Evolutionary conservation across 2,888 invertebrate genomes (phyloP).

Genomic region (Congeria kusceri): DNA sequence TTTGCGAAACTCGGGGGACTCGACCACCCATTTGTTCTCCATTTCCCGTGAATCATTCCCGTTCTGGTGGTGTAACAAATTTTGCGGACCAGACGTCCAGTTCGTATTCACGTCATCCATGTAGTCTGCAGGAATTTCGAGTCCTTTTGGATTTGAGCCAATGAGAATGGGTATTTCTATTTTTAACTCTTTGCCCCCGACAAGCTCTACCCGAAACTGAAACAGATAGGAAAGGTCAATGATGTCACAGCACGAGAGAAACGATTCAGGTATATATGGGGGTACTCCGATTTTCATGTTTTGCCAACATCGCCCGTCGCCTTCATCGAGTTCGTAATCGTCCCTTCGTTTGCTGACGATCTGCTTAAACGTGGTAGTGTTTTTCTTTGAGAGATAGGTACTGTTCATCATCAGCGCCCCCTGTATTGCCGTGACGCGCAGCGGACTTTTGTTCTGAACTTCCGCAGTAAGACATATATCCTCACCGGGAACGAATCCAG

Average conservation of each 20-base stretch:
- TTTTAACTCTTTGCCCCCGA: conserved; percentile 77
- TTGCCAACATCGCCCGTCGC: conserved; percentile 83
- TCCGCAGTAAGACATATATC: conserved; percentile 83
- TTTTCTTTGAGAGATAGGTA: conserved; percentile 80
- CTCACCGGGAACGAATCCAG: conserved; percentile 83
- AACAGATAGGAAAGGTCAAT: conserved; percentile 83
- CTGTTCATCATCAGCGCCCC: conserved; percentile 82
- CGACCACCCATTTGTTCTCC: conserved; percentile 57
- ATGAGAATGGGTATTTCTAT: conserved; percentile 81
- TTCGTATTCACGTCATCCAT: conserved; percentile 61
- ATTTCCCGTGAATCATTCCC: conserved; percentile 3
- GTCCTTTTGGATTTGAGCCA: conserved; percentile 76
- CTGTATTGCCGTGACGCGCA: conserved; percentile 78
- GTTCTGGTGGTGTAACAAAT: conserved; percentile 27
- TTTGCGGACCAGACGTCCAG: conserved; percentile 71
- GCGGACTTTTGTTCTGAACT: conserved; percentile 80
- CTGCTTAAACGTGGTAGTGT: conserved; percentile 73
- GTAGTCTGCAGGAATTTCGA: conserved; percentile 66
- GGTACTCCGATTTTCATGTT: conserved; percentile 82
- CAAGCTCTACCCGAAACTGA: conserved; percentile 82
- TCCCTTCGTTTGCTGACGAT: conserved; percentile 84
- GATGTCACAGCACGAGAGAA: conserved; percentile 83
- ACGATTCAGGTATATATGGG: conserved; percentile 84
- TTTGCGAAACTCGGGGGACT: conserved; percentile 72
- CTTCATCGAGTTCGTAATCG: conserved; percentile 79